Percentiles rank a stretch among this genome's conserved stretches.
phyloP scores from a whole-genome alignment of 2,113 vertebrate genomes.

The Cinclus cinclus region DNA sequence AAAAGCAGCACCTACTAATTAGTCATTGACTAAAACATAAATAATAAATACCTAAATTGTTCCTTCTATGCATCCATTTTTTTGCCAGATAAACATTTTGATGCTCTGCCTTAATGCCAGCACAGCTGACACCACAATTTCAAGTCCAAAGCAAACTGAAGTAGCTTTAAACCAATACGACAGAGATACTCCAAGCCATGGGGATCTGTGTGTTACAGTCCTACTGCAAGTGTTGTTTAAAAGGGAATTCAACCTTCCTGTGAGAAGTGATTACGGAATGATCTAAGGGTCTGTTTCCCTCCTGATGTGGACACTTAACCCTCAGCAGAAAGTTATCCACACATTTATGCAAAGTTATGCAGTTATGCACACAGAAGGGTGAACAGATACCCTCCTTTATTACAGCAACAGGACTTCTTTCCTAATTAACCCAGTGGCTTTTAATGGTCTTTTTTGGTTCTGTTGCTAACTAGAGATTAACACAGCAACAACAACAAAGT shows the following conservation, averaged over 20 bases:
- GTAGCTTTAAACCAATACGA: constrained; percentile 47
- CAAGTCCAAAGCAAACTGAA: constrained; percentile 76
- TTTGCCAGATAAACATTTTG: constrained; percentile 60
- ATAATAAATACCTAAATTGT: constrained; percentile 92
- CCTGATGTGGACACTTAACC: neutral
- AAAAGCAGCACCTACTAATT: constrained; percentile 95
- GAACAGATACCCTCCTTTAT: neutral
- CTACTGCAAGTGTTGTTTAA: constrained; percentile 10
- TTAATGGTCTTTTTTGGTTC: neutral
- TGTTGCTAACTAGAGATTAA: neutral
- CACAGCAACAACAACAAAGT: neutral
- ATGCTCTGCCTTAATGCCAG: constrained; percentile 64
- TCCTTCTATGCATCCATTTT: constrained; percentile 70
- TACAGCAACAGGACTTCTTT: neutral
- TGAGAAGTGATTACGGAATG: neutral
- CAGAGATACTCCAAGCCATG: neutral
- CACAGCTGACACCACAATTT: constrained; percentile 75
- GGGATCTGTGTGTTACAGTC: neutral
- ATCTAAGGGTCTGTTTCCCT: neutral
- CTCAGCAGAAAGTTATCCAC: neutral
- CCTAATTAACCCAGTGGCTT: neutral
- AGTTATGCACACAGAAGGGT: neutral
- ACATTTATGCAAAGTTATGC: too few species aligned
- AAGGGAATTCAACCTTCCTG: constrained; percentile 57
- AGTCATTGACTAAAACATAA: constrained; percentile 99